Evolutionary conservation across 1,140 invertebrate genomes (phyloP).

Genomic region (Ditylenchus dipsaci): DNA sequence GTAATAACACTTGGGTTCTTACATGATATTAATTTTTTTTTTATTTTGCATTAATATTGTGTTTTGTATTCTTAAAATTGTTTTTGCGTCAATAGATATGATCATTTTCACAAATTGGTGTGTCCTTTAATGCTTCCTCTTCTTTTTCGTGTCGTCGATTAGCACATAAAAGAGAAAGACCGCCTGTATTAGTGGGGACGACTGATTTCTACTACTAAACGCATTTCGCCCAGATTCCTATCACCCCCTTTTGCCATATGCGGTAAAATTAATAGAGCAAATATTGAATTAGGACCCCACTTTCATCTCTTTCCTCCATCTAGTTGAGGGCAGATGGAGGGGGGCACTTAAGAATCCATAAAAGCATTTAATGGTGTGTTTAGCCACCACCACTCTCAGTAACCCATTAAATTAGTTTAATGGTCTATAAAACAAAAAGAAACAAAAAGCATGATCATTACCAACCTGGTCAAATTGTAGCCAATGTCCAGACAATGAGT

Average conservation of each 20-base stretch:
- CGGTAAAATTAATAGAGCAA: no score
- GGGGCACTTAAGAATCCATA: neutral
- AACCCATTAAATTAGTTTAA: neutral
- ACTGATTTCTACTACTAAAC: no score
- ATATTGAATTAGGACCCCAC: neutral
- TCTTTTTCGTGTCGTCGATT: neutral
- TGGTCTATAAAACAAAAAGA: constrained; percentile 4
- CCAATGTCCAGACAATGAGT: constrained; percentile 6
- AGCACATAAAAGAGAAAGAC: neutral
- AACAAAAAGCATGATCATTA: constrained; percentile 1
- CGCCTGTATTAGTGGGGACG: no score
- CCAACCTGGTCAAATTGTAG: constrained; percentile 16
- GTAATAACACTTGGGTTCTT: no score
- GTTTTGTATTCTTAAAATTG: neutral
- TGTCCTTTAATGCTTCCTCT: neutral
- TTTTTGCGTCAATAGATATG: neutral
- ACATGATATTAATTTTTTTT: no score
- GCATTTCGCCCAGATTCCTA: no score
- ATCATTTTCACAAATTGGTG: neutral
- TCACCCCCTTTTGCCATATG: no score
- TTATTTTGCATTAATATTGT: no score
- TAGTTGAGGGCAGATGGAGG: neutral
- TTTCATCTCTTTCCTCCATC: neutral
- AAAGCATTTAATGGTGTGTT: neutral
- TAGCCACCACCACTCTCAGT: neutral